Base-by-base conservation (phyloP, 2,888 invertebrate genomes). In the Eilema depressum region DNA sequence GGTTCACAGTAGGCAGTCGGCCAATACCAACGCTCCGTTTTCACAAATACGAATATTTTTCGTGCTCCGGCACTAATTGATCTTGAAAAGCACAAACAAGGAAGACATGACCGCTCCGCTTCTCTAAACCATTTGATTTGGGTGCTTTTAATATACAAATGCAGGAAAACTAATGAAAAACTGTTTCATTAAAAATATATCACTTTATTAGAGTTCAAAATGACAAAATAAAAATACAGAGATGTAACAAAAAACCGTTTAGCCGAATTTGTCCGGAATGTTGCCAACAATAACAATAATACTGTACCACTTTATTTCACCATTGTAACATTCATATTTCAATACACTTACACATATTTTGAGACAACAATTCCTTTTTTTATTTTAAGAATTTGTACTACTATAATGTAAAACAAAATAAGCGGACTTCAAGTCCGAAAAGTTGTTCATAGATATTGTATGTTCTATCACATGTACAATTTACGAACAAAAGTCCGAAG, bases 181-280 rank as follows among this genome's bases (percentile, higher is more conserved):
- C 11, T 8, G 11, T 66, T 60, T 59, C 28, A 77, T 84, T 88
- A 90, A 89, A 93, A 93, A 93, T 92, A 93, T 92, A 93, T 92
- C 91, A 92, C 89, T 93, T 93, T 92, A 89, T 92, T 81, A 86
- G 81, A 86, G 81, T 87, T 86, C 77, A 86, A 87, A 87, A 84
- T 86, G 80, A 86, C 83, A 78, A 85, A 79, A 78, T 73, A 84
- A 75, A 78, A 75, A 74, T 71, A 77, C 73, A 81, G 70, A 74
- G 70, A 77, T 78, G 74, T 73, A 41, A 64, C 70, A 69, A 77
- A 75, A 11, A 82, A 74, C 78, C 77, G 79, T 76, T 76, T 69
- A 66, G 12, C 72, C 66, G 70, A 66, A 66, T 71, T 69, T 26
- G 60, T 67, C 72, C 69, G 82, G 83, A 82, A 83, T 83, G 82